These are phyloP conservation scores for Diplodus puntazzo DNA, from an alignment of 2,797 vertebrate genomes.

Conservation along the genomic window DNA sequence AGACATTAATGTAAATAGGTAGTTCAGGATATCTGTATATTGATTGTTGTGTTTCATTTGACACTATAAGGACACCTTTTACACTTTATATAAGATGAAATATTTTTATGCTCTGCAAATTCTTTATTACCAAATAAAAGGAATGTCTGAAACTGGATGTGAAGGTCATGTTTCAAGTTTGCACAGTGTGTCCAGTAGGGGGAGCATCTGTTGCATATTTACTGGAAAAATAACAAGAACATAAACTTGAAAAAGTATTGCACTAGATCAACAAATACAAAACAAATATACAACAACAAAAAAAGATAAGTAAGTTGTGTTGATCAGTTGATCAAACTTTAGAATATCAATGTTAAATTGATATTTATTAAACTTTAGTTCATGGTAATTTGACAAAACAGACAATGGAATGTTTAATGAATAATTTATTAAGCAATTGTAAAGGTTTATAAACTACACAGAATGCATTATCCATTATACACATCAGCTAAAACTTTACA, in stretches of 20 bases:
- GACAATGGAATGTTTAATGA: too few relatives aligned
- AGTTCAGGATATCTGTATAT: constrained; percentile 4
- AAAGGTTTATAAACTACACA: too few relatives aligned
- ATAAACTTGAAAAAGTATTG: neutral
- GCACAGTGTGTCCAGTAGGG: neutral
- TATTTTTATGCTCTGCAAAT: constrained; percentile 39
- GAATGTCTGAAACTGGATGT: neutral
- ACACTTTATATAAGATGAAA: constrained; percentile 13
- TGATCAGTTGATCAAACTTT: too few relatives aligned
- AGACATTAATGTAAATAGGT: neutral
- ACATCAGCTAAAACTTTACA: too few relatives aligned
- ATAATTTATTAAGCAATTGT: too few relatives aligned
- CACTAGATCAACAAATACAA: neutral
- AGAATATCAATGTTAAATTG: too few relatives aligned
- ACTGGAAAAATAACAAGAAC: neutral
- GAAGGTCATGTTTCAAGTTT: constrained; percentile 1
- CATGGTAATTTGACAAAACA: too few relatives aligned
- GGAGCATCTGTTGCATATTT: neutral
- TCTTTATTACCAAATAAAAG: constrained; percentile 50
- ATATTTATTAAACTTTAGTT: too few relatives aligned
- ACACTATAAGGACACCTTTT: neutral
- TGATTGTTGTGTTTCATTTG: neutral
- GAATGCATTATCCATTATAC: too few relatives aligned
- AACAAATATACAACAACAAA: too few relatives aligned
- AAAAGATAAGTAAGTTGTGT: too few relatives aligned